Evolutionary conservation across 2,113 vertebrate genomes (phyloP).

Genomic region (Eretmochelys imbricata): DNA sequence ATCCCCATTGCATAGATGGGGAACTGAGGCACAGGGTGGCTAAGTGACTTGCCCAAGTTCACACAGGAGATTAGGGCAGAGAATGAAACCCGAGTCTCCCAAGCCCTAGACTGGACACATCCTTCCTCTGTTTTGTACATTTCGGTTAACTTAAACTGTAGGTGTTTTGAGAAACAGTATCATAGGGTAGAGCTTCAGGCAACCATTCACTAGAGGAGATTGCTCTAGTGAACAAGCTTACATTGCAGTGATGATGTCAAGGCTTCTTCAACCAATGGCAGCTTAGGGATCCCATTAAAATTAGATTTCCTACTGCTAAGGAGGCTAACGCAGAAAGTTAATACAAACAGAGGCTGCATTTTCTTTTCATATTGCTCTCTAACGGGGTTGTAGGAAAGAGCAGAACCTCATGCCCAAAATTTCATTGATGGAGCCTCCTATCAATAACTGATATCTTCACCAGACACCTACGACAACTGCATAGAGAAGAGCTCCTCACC

Average conservation of each 20-base stretch:
- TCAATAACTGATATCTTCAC: neutral
- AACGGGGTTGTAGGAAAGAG: slow-evolving; percentile 9
- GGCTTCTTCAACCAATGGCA: neutral
- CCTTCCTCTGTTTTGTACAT: neutral
- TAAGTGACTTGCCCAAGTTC: neutral
- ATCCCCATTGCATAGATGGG: neutral
- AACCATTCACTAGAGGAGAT: neutral
- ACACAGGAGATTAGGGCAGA: neutral
- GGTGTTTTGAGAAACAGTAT: neutral
- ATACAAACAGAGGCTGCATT: neutral
- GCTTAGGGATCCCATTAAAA: neutral
- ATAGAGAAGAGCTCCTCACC: neutral
- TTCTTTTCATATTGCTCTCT: neutral
- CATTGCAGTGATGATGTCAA: neutral
- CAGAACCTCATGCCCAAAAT: neutral
- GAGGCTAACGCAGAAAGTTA: neutral
- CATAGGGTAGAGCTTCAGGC: neutral
- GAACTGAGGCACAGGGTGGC: neutral
- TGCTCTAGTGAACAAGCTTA: neutral
- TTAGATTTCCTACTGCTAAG: neutral
- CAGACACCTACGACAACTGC: slow-evolving; percentile 33
- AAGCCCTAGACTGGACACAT: neutral
- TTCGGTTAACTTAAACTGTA: neutral
- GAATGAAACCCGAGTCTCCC: neutral
- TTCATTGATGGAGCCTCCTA: neutral